phyloP scores from a whole-genome alignment of 1,140 invertebrate genomes.

The Brevipalpus yothersi region DNA sequence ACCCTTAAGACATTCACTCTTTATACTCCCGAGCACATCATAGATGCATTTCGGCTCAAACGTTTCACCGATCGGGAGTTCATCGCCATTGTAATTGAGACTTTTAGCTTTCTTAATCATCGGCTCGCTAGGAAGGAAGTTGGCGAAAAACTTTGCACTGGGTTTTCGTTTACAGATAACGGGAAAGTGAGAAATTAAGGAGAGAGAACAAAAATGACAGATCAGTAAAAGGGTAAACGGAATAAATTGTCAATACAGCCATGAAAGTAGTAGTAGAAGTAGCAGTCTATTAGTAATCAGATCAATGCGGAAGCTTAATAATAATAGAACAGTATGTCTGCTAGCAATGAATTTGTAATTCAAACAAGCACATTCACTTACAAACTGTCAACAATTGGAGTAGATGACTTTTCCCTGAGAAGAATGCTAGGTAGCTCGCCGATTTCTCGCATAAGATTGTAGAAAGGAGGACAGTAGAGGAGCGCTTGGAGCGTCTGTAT shows the following conservation, averaged over 20 bases:
- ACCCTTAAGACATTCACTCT: conserved; percentile 33
- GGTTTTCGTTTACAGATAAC: neutral
- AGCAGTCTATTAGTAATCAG: no score
- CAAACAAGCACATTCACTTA: conserved; percentile 26
- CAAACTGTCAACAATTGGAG: conserved; percentile 73
- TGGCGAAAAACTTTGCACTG: conserved; percentile 7
- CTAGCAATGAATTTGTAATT: conserved; percentile 1
- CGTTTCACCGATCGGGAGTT: conserved; percentile 27
- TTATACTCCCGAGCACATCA: conserved; percentile 44
- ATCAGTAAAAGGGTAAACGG: neutral
- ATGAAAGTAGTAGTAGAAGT: no score
- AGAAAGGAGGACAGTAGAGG: conserved; percentile 73
- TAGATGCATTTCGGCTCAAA: conserved; percentile 62
- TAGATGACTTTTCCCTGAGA: conserved; percentile 31
- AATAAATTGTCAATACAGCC: no score
- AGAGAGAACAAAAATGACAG: neutral
- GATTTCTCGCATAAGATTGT: conserved; percentile 50
- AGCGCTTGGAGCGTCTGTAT: conserved; percentile 33
- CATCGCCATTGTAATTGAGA: conserved; percentile 4
- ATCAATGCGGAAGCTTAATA: no score
- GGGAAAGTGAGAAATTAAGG: neutral
- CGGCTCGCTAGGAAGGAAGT: conserved; percentile 3
- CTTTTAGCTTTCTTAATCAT: conserved; percentile 4
- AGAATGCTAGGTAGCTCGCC: conserved; percentile 27
- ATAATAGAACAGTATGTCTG: neutral